Evolutionary conservation across 2,797 vertebrate genomes (phyloP).

Genomic region (Hapalemur alaotrensis): DNA sequence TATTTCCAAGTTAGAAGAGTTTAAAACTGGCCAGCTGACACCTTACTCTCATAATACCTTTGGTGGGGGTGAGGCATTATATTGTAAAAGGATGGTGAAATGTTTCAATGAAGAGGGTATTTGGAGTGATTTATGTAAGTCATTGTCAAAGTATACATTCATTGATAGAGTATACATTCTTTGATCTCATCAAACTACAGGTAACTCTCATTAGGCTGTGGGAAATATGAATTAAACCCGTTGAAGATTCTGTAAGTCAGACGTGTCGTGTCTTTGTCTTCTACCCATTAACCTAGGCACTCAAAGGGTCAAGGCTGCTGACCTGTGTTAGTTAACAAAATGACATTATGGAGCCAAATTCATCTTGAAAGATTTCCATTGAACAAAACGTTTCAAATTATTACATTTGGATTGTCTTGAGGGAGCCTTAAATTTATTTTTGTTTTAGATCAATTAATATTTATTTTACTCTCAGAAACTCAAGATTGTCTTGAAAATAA

Average conservation of each 20-base stretch:
- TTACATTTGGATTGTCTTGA: neutral
- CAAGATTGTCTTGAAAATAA: conserved; percentile 5
- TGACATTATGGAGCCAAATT: neutral
- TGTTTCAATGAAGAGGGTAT: neutral
- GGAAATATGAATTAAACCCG: neutral
- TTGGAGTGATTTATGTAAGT: neutral
- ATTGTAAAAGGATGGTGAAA: neutral
- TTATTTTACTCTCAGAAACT: neutral
- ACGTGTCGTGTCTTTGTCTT: neutral
- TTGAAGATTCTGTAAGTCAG: neutral
- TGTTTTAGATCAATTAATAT: neutral
- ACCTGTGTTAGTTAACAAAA: neutral
- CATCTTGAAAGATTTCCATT: neutral
- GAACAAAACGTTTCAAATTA: neutral
- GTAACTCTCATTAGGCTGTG: neutral
- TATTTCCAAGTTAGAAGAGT: neutral
- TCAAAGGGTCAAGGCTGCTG: neutral
- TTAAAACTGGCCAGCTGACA: neutral
- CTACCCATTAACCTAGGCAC: neutral
- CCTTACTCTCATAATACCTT: neutral
- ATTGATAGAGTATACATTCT: neutral
- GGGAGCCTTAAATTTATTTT: neutral
- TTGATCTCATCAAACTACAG: neutral
- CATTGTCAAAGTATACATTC: neutral
- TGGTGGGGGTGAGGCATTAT: neutral